A percentile compares a stretch with the other conserved stretches of the same genome.
Evolutionary conservation across 2,888 invertebrate genomes (phyloP).

Genomic region (Nemapogon koenigi): DNA sequence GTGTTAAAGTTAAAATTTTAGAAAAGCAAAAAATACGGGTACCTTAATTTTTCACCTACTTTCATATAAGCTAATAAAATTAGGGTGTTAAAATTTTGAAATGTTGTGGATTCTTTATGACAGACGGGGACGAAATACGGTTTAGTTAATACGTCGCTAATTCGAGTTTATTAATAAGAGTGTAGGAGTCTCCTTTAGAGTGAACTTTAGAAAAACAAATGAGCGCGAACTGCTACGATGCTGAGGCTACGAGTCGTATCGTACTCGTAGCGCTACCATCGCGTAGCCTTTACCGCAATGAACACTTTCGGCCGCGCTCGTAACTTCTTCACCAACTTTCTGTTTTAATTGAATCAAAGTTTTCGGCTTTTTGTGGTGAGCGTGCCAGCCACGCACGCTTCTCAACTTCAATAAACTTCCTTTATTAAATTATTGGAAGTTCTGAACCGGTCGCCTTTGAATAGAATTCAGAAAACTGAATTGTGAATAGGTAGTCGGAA

Average conservation of each 20-base stretch:
- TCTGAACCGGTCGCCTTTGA: conserved; percentile 60
- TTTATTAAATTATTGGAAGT: conserved; percentile 65
- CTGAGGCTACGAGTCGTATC: conserved; percentile 19
- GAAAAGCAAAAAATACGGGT: too few species aligned
- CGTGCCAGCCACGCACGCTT: conserved; percentile 60
- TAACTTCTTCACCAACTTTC: conserved; percentile 57
- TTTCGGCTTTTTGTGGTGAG: conserved; percentile 62
- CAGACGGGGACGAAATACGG: too few species aligned
- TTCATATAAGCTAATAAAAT: too few species aligned
- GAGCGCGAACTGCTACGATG: conserved; percentile 15
- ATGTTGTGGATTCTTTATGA: too few species aligned
- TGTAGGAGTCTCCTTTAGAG: too few species aligned
- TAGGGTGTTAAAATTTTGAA: too few species aligned
- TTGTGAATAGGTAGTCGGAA: too few species aligned
- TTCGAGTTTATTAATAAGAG: too few species aligned
- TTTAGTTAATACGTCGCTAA: too few species aligned
- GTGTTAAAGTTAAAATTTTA: too few species aligned
- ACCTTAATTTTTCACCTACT: too few species aligned
- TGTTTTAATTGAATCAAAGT: conserved; percentile 64
- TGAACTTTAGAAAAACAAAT: too few species aligned
- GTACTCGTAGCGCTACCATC: conserved; percentile 18
- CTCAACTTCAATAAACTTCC: conserved; percentile 50
- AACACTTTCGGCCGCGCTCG: conserved; percentile 34
- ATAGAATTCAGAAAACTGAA: conserved; percentile 39
- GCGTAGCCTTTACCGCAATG: conserved; percentile 17